Percentiles rank a stretch among this genome's conserved stretches.
Conservation (phyloP, 2,797 vertebrate species). For the Pampus argenteus region DNA sequence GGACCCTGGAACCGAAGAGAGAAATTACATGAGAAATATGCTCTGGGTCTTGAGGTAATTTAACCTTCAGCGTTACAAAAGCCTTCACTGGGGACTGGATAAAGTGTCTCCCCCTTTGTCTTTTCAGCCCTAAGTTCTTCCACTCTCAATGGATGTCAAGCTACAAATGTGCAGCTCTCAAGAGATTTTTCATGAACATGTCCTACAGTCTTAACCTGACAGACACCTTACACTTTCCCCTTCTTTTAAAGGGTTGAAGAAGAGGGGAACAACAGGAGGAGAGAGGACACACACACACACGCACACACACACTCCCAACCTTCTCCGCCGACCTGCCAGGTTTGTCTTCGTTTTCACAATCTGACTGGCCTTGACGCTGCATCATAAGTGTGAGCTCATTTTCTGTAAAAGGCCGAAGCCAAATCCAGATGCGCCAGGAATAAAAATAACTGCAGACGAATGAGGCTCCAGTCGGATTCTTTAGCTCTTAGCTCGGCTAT, state of each 20-base stretch:
- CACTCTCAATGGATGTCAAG: constrained; percentile 78
- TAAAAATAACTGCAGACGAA: constrained; percentile 71
- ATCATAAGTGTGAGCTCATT: constrained; percentile 60
- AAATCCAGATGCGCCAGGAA: constrained; percentile 55
- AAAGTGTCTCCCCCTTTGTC: constrained; percentile 79
- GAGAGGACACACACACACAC: constrained; percentile 14
- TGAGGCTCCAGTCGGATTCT: constrained; percentile 50
- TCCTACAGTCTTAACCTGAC: constrained; percentile 78
- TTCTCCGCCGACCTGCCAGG: constrained; percentile 20
- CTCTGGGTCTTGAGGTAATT: constrained; percentile 77
- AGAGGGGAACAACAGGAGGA: constrained; percentile 12
- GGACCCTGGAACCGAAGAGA: constrained; percentile 60
- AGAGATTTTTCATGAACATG: constrained; percentile 69
- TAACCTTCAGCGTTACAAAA: constrained; percentile 81
- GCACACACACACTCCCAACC: constrained; percentile 8
- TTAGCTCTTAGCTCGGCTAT: constrained; percentile 56
- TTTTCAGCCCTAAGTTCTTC: constrained; percentile 73
- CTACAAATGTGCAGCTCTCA: constrained; percentile 72
- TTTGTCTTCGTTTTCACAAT: constrained; percentile 61
- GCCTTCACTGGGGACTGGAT: constrained; percentile 71
- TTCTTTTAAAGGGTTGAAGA: constrained; percentile 54
- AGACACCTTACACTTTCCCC: constrained; percentile 59
- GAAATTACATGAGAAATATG: constrained; percentile 65
- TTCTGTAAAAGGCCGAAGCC: constrained; percentile 60
- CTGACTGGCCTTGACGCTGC: constrained; percentile 59